Evolutionary conservation across 2,888 invertebrate genomes (phyloP).

Genomic region (Cremastinae sp.): DNA sequence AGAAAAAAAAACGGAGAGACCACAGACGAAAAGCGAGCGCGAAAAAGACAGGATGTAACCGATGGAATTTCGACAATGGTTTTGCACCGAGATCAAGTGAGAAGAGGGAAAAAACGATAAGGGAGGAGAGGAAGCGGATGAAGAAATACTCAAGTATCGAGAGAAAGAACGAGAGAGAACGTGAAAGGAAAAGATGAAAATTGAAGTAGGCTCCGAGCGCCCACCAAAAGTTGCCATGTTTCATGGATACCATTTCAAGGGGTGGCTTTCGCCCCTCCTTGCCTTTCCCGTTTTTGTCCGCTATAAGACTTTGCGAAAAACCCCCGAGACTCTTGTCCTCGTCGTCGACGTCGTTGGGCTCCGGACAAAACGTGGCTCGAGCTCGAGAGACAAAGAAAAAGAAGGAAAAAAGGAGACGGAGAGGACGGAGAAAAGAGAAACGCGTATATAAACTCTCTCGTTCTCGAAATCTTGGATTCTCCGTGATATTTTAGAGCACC

Average conservation of each 20-base stretch:
- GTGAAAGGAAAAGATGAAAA: conserved; percentile 16
- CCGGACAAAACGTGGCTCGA: conserved; percentile 21
- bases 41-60: background rate
- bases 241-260: conserved; percentile 61
- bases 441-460: conserved; percentile 4
- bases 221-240: conserved; percentile 32
- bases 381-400: too few species aligned
- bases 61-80: conserved; percentile 34
- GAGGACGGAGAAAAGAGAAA: too few species aligned
- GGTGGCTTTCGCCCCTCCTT: conserved; percentile 60
- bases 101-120: background rate
- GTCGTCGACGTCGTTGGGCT: conserved; percentile 29
- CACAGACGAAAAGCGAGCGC: too few species aligned
- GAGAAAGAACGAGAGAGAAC: conserved; percentile 6
- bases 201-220: conserved; percentile 21
- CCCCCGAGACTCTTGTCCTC: conserved; percentile 42
- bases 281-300: conserved; percentile 21
- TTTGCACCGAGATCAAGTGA: conserved; percentile 22
- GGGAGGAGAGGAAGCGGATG: too few species aligned
- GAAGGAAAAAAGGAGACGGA: too few species aligned
- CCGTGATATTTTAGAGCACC: conserved; percentile 21
- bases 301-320: conserved; percentile 42
- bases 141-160: conserved; percentile 32
- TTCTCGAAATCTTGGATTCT: conserved; percentile 19
- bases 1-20: conserved; percentile 13